Evolutionary conservation across 2,113 vertebrate genomes (phyloP), one percentile per base, ranked within the genome.

Genomic region (Epinephelus cyanopodus): DNA sequence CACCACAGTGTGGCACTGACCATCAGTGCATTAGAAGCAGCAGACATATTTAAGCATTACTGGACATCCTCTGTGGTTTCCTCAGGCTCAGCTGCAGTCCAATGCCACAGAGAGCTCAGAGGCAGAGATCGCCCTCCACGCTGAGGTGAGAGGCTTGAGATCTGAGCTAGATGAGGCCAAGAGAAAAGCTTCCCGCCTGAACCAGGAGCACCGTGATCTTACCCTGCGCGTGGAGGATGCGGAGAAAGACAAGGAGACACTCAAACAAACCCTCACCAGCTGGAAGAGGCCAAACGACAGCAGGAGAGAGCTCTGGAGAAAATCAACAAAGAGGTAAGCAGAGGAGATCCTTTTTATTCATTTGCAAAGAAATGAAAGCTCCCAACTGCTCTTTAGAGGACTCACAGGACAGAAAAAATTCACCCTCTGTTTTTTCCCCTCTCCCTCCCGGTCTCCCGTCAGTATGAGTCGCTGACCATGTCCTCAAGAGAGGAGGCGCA

Each of bases 201-300:
- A 81, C 0, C 95, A 97, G 89, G 97, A 98, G 87, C 95, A 95
- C 8, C 92, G 90, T 10, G 96, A 96, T 1, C 89, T 97, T 63
- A 84, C 39, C 37, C 72, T 53, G 3, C 94, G 91, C 3, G 88
- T 94, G 33, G 96, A 97, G 85, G 96, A 96, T 1, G 90, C 93
- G 33, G 94, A 94, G 74, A 93, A 85, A 87, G 97, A 99, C 85
- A 96, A 95, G 70, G 97, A 98, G 48, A 67, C 70, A 0, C 94
- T 97, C 21, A 95, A 94, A 54, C 92, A 95, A 1, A 88, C 93
- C 63, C 93, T 96, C 90, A 87, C 12, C 92, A 95, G 87, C 93
- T 98, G 83, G 97, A 98, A 57, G 98, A 98, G 56, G 92, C 95
- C 88, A 97, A 96, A 79, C 94, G 87, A 1, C 92, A 96, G 73